phyloP scores from a whole-genome alignment of 1,140 invertebrate genomes.

The Psix sp. region DNA sequence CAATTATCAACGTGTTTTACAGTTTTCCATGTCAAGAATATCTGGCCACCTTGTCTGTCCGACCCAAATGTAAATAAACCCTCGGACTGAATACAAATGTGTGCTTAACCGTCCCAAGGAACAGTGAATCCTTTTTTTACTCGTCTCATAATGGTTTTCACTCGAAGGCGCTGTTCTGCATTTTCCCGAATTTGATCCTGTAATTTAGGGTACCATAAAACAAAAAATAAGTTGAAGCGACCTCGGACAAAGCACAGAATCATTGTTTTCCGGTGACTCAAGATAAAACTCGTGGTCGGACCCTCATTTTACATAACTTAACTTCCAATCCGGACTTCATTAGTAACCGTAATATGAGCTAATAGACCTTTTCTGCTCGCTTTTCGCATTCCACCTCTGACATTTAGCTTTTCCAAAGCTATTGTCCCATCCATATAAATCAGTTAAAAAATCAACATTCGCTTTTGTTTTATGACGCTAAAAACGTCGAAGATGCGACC shows the following conservation, averaged over 20 bases:
- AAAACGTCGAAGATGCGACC: no score
- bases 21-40: slow-evolving; percentile 16
- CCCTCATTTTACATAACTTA: slow-evolving; percentile 33
- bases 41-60: slow-evolving; percentile 16
- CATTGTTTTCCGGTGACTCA: slow-evolving; percentile 18
- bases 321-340: slow-evolving; percentile 23
- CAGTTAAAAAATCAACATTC: no score
- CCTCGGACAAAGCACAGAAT: slow-evolving; percentile 16
- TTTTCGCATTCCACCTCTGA: background rate
- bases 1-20: slow-evolving; percentile 8
- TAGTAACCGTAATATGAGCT: slow-evolving; percentile 6
- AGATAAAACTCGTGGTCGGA: slow-evolving; percentile 27
- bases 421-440: no score
- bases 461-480: no score
- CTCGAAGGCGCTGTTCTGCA: background rate
- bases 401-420: background rate
- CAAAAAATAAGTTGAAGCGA: background rate
- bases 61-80: slow-evolving; percentile 44
- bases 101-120: background rate
- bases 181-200: background rate
- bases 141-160: background rate
- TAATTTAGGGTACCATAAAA: slow-evolving; percentile 28
- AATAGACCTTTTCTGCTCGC: background rate
- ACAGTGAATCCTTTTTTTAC: slow-evolving; percentile 6
- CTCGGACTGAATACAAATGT: slow-evolving; percentile 49